Evolutionary conservation across 2,113 vertebrate species (phyloP).

Genomic region (Cyrtonyx montezumae): DNA sequence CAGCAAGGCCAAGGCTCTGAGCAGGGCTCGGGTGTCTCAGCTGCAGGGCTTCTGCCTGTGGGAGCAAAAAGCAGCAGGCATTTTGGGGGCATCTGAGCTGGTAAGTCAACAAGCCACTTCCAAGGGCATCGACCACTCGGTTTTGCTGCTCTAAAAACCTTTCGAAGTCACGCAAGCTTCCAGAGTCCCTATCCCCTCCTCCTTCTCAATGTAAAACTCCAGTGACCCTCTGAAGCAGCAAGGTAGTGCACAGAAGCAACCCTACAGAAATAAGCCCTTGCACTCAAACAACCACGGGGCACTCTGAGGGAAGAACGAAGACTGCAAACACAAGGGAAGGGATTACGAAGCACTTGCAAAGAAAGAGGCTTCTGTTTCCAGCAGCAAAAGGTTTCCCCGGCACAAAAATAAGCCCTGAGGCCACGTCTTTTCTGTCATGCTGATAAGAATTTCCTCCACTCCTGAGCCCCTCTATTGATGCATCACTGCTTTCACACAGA

Average conservation of each 20-base stretch:
- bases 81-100: not conserved
- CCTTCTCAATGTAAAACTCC: not conserved
- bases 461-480: not conserved
- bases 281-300: not conserved
- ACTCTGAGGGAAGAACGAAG: not conserved
- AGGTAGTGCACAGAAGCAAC: not conserved
- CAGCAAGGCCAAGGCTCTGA: rapidly evolving
- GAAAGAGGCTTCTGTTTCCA: not conserved
- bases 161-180: not conserved
- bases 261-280: not conserved
- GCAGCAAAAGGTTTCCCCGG: not conserved
- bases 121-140: not conserved
- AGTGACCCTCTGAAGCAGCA: not conserved
- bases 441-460: not conserved
- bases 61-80: not conserved
- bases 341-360: not conserved
- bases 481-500: rapidly evolving
- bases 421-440: not conserved
- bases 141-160: not conserved
- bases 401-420: not conserved
- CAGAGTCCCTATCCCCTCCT: not conserved
- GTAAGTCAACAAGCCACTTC: not conserved
- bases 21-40: not conserved
- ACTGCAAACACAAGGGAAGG: not conserved
- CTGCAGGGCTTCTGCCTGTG: not conserved